These are phyloP conservation scores for Flexamia atlantica DNA, from an alignment of 2,888 invertebrate species.

Conservation along the genomic window DNA sequence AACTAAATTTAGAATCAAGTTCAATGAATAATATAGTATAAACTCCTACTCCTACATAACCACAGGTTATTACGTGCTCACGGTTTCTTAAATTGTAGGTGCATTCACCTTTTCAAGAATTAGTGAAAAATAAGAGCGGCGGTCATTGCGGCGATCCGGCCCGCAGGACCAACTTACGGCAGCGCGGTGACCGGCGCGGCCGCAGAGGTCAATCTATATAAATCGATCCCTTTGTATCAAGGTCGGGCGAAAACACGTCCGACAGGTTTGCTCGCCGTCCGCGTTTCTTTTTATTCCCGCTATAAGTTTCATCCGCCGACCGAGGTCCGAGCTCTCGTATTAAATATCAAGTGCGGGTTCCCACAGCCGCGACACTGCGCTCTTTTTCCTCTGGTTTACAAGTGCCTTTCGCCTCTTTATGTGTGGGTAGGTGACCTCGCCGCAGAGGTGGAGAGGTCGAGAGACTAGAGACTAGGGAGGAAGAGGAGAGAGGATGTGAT, in stretches of 20 bases:
- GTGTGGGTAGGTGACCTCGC: conserved; percentile 46
- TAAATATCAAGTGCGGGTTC: conserved; percentile 50
- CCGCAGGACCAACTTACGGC: neutral
- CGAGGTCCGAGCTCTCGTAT: conserved; percentile 45
- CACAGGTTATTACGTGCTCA: no score
- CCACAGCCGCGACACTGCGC: conserved; percentile 43
- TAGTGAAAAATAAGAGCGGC: no score
- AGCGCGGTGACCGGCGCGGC: conserved; percentile 26
- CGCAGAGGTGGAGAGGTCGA: no score
- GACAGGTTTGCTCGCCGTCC: conserved; percentile 51
- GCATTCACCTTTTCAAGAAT: no score
- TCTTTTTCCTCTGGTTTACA: conserved; percentile 41
- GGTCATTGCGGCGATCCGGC: no score
- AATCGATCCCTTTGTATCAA: conserved; percentile 58
- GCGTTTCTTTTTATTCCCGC: conserved; percentile 53
- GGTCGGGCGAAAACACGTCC: conserved; percentile 57
- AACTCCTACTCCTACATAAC: no score
- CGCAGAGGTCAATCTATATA: conserved; percentile 47
- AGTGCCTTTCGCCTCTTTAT: conserved; percentile 46
- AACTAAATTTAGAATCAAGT: no score
- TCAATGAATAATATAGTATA: no score
- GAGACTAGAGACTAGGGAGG: no score
- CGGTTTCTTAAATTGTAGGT: no score
- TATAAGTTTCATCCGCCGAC: conserved; percentile 55
- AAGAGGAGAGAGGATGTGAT: no score